Base-by-base conservation (phyloP, 1,140 invertebrate genomes). In the Penaeus chinensis region DNA sequence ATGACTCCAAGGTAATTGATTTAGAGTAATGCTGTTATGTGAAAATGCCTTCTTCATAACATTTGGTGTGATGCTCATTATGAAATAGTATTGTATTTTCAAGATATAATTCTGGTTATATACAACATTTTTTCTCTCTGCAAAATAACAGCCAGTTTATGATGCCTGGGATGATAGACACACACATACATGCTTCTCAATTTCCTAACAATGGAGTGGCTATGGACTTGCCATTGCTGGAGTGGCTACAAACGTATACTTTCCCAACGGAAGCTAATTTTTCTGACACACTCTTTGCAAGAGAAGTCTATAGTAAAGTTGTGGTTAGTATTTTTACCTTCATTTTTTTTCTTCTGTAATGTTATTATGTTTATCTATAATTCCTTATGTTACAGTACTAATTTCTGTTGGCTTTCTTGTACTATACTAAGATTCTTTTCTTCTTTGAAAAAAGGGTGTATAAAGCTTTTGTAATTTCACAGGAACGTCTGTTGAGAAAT, bases 111-210 rank as follows among this genome's bases (percentile, higher is more conserved):
- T 24, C 60, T 11, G 20, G 37, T 7, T 24, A 60, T 27, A 62
- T 37, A 27, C 18, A 62, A 84, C 69, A 66, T 61, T 79, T 79
- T 60, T 69, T 60, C 76, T 81, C 32, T 89, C 20, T 3, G 24
- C 89, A 69, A 2, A 27, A 82, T 87, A 88, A 60, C 89, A 93
- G 93, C 19, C 92, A 97, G 92, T 95, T 98, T 91, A 91, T 98
- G 10, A 95, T 97, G 90, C 97, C 97, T 8, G 97, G 97, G 7
- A 95, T 98, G 87, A 94, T 98, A 8, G 97, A 98, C 92, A 95
- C 95, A 20, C 97, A 98, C 90, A 95, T 96, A 74, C 97, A 98
- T 93, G 96, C 96, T 0, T 95, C 96, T 3, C 97, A 98, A 92
- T 95, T 96, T 90, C 95, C 96, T 2, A 97, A 97, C 92, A 92